phyloP scores from a whole-genome alignment of 2,888 invertebrate genomes.

The Caenorhabditis zanzibari region DNA sequence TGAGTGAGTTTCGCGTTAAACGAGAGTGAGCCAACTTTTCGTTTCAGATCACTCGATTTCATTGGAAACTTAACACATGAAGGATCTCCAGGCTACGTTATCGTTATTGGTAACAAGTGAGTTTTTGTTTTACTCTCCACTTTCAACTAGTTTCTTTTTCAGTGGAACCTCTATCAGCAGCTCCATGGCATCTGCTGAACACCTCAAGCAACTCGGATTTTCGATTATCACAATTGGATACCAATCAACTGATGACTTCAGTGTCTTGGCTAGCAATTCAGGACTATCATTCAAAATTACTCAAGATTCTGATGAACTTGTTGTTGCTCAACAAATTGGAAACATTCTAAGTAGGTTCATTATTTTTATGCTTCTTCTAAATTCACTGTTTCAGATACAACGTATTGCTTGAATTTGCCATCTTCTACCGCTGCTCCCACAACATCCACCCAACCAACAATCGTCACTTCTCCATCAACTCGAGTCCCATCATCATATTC shows the following conservation, averaged over 20 bases:
- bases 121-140: neutral
- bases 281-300: neutral
- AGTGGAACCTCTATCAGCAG: neutral
- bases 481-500: neutral
- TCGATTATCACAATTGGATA: slow-evolving; percentile 23
- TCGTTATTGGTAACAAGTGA: slow-evolving; percentile 42
- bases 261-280: slow-evolving; percentile 10
- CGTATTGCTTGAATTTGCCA: neutral
- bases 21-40: neutral
- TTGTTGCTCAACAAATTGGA: slow-evolving; percentile 39
- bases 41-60: slow-evolving; percentile 4
- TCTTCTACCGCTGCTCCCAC: neutral
- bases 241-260: slow-evolving; percentile 25
- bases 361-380: neutral
- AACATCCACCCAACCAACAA: neutral
- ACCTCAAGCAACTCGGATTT: slow-evolving; percentile 5
- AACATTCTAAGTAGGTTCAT: slow-evolving; percentile 15
- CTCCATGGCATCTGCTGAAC: neutral
- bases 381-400: neutral
- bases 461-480: neutral
- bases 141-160: neutral
- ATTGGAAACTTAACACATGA: slow-evolving; percentile 1
- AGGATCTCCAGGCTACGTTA: slow-evolving; percentile 38
- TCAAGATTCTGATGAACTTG: slow-evolving; percentile 13
- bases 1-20: neutral